A percentile compares a stretch with the other conserved stretches of the same genome.
Conservation (phyloP, 2,888 invertebrate genomes). For the Pandemis corylana region DNA sequence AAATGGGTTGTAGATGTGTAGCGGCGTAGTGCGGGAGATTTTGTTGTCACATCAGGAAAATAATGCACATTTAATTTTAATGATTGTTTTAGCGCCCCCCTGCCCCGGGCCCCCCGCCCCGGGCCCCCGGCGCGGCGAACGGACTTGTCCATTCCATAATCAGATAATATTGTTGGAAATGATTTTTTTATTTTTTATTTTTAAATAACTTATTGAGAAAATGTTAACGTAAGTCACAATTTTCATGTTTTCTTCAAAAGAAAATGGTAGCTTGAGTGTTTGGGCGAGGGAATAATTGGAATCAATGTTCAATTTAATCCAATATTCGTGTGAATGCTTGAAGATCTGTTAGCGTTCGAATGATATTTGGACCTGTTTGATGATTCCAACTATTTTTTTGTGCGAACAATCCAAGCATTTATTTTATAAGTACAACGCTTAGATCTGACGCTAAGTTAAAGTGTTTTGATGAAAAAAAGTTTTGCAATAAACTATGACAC, state of each 20-base stretch:
- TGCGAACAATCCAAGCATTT: conserved; percentile 23
- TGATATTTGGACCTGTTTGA: not conserved
- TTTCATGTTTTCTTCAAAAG: conserved; percentile 36
- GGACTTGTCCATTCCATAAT: conserved; percentile 38
- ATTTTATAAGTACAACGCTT: conserved; percentile 42
- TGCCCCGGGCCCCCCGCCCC: not conserved
- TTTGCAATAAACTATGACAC: conserved; percentile 41
- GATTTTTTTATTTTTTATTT: conserved; percentile 36
- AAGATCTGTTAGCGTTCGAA: not conserved
- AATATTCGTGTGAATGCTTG: not conserved
- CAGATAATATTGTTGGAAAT: conserved; percentile 38
- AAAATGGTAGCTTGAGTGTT: conserved; percentile 38
- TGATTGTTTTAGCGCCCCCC: not conserved
- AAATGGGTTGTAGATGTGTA: not conserved
- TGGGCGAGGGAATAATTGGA: conserved; percentile 9
- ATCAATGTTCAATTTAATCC: not conserved
- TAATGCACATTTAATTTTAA: conserved; percentile 14
- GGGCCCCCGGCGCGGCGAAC: conserved; percentile 2
- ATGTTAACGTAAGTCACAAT: conserved; percentile 41
- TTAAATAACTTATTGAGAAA: conserved; percentile 42
- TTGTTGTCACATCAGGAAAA: conserved; percentile 2
- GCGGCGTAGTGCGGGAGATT: not conserved
- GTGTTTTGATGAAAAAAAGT: conserved; percentile 38
- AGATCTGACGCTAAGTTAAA: conserved; percentile 41
- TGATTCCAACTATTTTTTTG: conserved; percentile 7